These are phyloP conservation scores for Idaea dimidiata DNA, from an alignment of 2,888 invertebrate species.

Conservation along the genomic window DNA sequence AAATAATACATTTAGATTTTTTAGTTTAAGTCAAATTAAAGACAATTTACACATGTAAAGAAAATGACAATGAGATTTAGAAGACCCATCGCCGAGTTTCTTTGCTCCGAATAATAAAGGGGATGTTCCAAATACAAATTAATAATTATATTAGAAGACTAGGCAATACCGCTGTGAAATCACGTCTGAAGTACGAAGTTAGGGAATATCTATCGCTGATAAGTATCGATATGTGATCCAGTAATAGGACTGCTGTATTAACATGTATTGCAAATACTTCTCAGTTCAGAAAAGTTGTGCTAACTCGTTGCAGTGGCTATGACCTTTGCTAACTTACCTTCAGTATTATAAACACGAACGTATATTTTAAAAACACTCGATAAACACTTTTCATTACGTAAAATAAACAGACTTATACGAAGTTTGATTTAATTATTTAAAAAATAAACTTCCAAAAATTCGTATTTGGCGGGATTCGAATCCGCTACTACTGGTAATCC, in stretches of 20 bases:
- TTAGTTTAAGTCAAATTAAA: too few relatives aligned
- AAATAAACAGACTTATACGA: too few relatives aligned
- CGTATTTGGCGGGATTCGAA: too few relatives aligned
- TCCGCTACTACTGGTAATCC: too few relatives aligned
- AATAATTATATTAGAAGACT: neutral
- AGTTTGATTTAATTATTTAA: too few relatives aligned
- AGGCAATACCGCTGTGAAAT: conserved; percentile 3
- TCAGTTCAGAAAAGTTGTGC: conserved; percentile 29
- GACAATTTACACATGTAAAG: too few relatives aligned
- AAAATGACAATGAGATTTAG: neutral
- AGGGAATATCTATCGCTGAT: conserved; percentile 2
- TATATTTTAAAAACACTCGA: neutral
- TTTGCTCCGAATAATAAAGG: neutral
- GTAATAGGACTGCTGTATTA: neutral
- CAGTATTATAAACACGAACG: conserved; percentile 2
- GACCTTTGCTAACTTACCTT: conserved; percentile 63
- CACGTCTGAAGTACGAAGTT: neutral
- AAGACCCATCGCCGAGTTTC: neutral
- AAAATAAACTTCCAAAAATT: too few relatives aligned
- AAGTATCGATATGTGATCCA: neutral
- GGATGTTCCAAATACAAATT: neutral
- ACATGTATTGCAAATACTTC: conserved; percentile 15
- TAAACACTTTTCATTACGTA: neutral
- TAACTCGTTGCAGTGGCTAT: conserved; percentile 78
- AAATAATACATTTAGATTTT: too few relatives aligned